Evolutionary conservation across 1,140 invertebrate genomes (phyloP), one percentile per base, ranked within the genome.

Genomic region (Megathymus violae): DNA sequence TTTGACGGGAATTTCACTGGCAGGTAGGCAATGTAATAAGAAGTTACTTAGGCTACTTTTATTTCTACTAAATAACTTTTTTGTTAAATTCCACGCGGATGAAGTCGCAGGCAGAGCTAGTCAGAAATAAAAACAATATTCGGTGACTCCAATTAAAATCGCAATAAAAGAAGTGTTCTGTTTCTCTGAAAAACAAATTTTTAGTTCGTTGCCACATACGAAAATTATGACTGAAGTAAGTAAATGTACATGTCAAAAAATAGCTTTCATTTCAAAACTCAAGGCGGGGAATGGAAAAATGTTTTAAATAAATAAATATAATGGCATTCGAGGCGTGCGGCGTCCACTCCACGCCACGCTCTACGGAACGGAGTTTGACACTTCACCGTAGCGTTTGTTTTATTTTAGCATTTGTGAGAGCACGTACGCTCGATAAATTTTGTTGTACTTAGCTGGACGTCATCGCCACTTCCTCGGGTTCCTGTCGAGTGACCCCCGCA

Each of bases 381-480:
- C 76, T 82, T 69, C 69, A 69, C 52, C 41, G 58, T 76, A 48
- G 54, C 62, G 69, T 70, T 60, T 81, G 74, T 85, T 85, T 85
- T 88, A 86, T 83, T 85, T 86, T 78, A 77, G 71, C 77, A 76
- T 79, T 79, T 73, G 66, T 60, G 67, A 69, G 69, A 62, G 77
- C 82, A 77, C 82, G 82, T 79, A 74, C 71, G 79, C 70, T 82
- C 83, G 78, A 86, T 88, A 88, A 86, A 88, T 88, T 88, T 81
- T 74, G 80, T 73, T 78, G 81, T 82, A 71, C 85, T 88, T 74
- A 73, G 74, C 69, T 74, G 75, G 75, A 72, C 80, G 85, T 85
- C 83, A 85, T 72, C 69, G 50, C 69, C 85, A 84, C 70, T 78
- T 74, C 76, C 76, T 74, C 76, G 66, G 73, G 60, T 67, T 68